Percentiles rank a stretch among this genome's conserved stretches.
These are phyloP conservation scores for Holcopasites calliopsidis DNA, from an alignment of 1,140 invertebrate species.

Conservation along the genomic window DNA sequence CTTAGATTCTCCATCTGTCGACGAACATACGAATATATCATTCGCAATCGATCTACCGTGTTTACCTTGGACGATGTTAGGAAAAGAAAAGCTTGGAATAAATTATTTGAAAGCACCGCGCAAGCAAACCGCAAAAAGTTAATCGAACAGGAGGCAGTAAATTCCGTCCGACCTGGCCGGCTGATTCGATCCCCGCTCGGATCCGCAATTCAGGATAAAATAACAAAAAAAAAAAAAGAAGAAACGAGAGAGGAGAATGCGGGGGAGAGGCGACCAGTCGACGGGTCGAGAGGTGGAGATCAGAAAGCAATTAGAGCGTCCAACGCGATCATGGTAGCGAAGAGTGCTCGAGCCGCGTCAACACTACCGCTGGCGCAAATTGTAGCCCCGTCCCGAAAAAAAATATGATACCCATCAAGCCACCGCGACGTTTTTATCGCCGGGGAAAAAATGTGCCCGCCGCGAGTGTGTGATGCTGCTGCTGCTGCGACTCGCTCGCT, in stretches of 20 bases:
- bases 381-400: slow-evolving; percentile 34
- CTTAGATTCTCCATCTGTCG: no score
- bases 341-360: slow-evolving; percentile 37
- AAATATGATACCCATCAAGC: slow-evolving; percentile 60
- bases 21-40: no score
- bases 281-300: slow-evolving; percentile 19
- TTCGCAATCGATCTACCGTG: no score
- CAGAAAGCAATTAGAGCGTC: slow-evolving; percentile 45
- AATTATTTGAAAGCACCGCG: background rate
- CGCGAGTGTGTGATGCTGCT: background rate
- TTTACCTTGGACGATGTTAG: background rate
- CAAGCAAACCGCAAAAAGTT: slow-evolving; percentile 22
- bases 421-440: slow-evolving; percentile 61
- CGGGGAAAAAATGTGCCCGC: slow-evolving; percentile 53
- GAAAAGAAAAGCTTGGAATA: background rate
- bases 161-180: slow-evolving; percentile 3
- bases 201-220: slow-evolving; percentile 14
- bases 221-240: background rate
- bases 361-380: slow-evolving; percentile 44
- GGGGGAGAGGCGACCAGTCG: background rate
- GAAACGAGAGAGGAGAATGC: background rate
- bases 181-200: slow-evolving; percentile 9
- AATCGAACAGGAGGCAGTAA: slow-evolving; percentile 23
- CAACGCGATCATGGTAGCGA: slow-evolving; percentile 30
- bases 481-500: background rate